Conservation (phyloP, 2,888 invertebrate genomes). For the Bembecia ichneumoniformis region DNA sequence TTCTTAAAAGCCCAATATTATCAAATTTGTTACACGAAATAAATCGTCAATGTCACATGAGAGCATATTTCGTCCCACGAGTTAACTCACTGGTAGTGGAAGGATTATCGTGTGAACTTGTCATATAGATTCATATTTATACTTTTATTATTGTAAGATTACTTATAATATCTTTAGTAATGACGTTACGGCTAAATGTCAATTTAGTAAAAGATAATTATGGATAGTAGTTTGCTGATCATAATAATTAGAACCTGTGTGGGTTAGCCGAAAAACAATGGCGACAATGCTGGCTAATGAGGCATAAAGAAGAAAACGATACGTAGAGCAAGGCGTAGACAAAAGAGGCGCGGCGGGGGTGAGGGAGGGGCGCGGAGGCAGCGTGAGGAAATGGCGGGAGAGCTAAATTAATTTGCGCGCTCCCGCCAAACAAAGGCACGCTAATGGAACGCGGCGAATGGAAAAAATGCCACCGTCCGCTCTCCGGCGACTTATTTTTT, state of each 20-base stretch:
- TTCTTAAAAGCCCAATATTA: too few species aligned
- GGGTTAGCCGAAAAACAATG: constrained; percentile 64
- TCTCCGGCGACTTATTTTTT: constrained; percentile 66
- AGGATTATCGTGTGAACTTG: too few species aligned
- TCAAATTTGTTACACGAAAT: too few species aligned
- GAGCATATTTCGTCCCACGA: too few species aligned
- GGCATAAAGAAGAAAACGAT: constrained; percentile 74
- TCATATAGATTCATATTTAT: not conserved
- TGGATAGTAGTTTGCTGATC: constrained; percentile 41
- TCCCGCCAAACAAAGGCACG: constrained; percentile 73
- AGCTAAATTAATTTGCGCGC: constrained; percentile 74
- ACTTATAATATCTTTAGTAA: not conserved
- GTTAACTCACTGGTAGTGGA: too few species aligned
- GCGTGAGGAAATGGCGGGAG: constrained; percentile 68
- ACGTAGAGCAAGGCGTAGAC: constrained; percentile 72
- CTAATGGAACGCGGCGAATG: constrained; percentile 73
- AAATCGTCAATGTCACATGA: too few species aligned
- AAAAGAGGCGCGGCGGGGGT: constrained; percentile 62
- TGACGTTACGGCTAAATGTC: too few species aligned
- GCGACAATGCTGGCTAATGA: constrained; percentile 71
- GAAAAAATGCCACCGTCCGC: constrained; percentile 74
- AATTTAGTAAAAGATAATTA: not conserved
- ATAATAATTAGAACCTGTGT: constrained; percentile 63
- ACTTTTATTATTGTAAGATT: too few species aligned
- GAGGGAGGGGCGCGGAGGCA: constrained; percentile 17